Evolutionary conservation across 2,113 vertebrate species (phyloP), one percentile per base, ranked within the genome.

Genomic region (Ageneiosus marmoratus): DNA sequence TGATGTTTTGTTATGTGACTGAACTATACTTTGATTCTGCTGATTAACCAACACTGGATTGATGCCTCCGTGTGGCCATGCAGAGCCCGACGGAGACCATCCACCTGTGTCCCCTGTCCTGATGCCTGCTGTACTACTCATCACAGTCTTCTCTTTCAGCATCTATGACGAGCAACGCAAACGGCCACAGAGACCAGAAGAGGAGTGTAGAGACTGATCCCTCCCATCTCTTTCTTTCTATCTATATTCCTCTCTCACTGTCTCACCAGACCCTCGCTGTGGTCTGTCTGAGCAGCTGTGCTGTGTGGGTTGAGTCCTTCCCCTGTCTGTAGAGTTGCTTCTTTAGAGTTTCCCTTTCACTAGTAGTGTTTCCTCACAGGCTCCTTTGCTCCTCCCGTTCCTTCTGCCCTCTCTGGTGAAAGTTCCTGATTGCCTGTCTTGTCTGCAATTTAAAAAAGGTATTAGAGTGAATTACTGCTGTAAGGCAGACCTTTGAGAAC

Each of bases 351-450:
- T 89, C 87, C 87, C 86, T 82, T 37, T 65, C 27, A 55, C 80
- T 75, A 76, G 83, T 81, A 84, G 77, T 77, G 72, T 86, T 60
- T 87, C 83, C 80, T 76, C 83, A 81, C 84, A 77, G 85, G 70
- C 77, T 85, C 73, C 81, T 69, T 86, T 83, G 83, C 77, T 86
- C 80, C 82, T 79, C 84, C 82, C 81, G 55, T 79, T 83, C 78
- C 65, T 85, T 55, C 65, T 84, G 85, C 93, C 50, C 94, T 97
- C 94, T 95, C 95, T 98, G 96, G 97, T 97, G 96, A 97, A 95
- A 96, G 96, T 95, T 95, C 95, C 96, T 98, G 97, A 97, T 98
- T 98, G 97, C 97, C 96, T 98, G 96, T 98, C 96, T 98, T 98
- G 97, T 98, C 97, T 96, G 94, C 94, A 94, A 95, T 94, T 93